These are phyloP conservation scores for Jordanella pulchra DNA, from an alignment of 2,797 vertebrate species.

Conservation along the genomic window DNA sequence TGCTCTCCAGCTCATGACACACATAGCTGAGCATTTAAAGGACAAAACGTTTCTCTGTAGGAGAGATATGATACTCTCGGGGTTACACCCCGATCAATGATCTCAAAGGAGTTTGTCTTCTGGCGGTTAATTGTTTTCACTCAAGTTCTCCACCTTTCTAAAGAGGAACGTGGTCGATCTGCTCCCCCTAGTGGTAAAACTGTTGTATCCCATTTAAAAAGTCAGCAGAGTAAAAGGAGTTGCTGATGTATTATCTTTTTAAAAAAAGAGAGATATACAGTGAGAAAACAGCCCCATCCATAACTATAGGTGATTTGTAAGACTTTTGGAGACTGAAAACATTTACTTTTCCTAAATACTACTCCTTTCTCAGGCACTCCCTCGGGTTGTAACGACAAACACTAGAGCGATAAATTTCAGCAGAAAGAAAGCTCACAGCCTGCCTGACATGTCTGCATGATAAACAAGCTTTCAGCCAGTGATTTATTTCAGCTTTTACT, in stretches of 20 bases:
- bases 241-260: background rate
- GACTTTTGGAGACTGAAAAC: background rate
- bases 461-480: constrained; percentile 4
- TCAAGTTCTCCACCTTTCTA: background rate
- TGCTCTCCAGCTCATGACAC: constrained; percentile 45
- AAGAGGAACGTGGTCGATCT: constrained; percentile 4
- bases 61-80: constrained; percentile 26
- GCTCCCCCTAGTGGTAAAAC: constrained; percentile 46
- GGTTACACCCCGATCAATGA: constrained; percentile 13
- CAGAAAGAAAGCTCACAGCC: constrained; percentile 3
- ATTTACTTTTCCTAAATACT: background rate
- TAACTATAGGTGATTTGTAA: constrained; percentile 2
- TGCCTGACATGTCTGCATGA: constrained; percentile 2
- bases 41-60: constrained; percentile 27
- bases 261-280: background rate
- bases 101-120: constrained; percentile 13
- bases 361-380: background rate
- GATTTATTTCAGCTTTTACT: constrained; percentile 20
- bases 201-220: background rate
- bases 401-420: background rate
- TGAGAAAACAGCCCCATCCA: background rate
- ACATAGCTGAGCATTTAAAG: constrained; percentile 49
- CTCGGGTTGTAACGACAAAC: background rate
- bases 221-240: too few relatives aligned
- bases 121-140: constrained; percentile 11